Evolutionary conservation across 1,140 invertebrate genomes (phyloP), one percentile per base, ranked within the genome.

Genomic region (Grapholita molesta): DNA sequence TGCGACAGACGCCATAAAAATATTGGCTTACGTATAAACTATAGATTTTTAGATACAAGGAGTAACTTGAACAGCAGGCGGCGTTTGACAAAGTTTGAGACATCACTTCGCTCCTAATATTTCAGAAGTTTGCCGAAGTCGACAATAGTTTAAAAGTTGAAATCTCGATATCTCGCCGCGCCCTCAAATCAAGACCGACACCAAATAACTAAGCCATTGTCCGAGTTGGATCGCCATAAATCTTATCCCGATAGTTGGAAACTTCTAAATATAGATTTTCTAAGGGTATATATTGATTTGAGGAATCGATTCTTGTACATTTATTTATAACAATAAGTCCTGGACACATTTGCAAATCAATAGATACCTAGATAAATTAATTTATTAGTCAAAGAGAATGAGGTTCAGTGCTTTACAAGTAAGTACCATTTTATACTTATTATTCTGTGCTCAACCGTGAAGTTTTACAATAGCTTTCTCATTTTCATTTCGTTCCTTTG

Each of bases 201-300:
- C 55, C 55, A 61, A 61, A 77, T 74, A 77, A 74, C 75, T 72
- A 70, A 72, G 66, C 67, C 70, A 74, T 77, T 77, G 75, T 74
- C 64, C 72, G 74, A 77, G 69, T 77, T 65, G 42, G 67, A 9
- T 18, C 67, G 25, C 75, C 74, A 77, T 77, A 77, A 77, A 77
- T 77, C 70, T 64, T 66, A 70, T 72, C 67, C 69, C 70, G 33
- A 57, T 48, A 69, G 68, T 66, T 77, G 67, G 55, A 25, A 61
- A 61, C 55, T 61, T 55, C 55, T 28, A 61, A 61, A 24, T 61
- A 77, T 77, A 70, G 75, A 77, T 77, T 74, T 72, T 76, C 69
- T 71, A 74, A 76, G 66, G 67, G 64, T 64, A 52, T 5, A 32
- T 32, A 1, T 61, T 15, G 23, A 61, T 28, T 48, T 21, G 15